Conservation (phyloP, 2,797 vertebrate species). For the Darevskia nairensis region DNA sequence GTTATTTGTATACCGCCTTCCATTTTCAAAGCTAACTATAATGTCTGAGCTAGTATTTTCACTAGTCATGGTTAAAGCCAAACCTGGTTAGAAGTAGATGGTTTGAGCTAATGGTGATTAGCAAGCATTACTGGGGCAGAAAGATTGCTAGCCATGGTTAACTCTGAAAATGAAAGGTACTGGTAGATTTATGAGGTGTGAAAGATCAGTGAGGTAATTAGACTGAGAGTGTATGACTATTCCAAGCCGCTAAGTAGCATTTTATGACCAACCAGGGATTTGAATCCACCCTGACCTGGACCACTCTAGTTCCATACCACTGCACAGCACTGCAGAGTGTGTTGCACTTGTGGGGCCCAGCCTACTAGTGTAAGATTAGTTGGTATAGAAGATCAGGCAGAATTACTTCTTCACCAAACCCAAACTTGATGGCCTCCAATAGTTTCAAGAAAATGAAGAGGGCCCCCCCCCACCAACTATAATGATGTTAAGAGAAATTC, state of each 20-base stretch:
- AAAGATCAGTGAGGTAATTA: not conserved
- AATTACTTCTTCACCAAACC: not conserved
- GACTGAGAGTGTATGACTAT: not conserved
- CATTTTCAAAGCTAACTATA: not conserved
- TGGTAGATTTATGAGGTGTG: not conserved
- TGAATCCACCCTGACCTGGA: not conserved
- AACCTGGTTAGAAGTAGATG: not conserved
- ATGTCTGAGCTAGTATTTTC: not conserved
- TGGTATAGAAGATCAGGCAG: not conserved
- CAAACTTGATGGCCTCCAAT: fast-evolving
- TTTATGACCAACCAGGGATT: not conserved
- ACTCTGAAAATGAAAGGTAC: not conserved
- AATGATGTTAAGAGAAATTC: constrained; percentile 49
- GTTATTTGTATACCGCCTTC: not conserved
- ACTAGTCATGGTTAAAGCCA: not conserved
- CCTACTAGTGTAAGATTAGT: not conserved
- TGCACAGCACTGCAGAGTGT: not conserved
- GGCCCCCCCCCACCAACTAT: constrained; percentile 27
- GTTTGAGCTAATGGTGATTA: not conserved
- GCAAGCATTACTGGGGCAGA: not conserved
- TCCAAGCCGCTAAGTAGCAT: not conserved
- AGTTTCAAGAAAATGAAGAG: not conserved
- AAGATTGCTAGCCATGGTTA: not conserved
- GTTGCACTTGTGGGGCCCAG: not conserved
- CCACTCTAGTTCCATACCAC: not conserved